Conservation (phyloP, 1,140 invertebrate genomes). For the Spodoptera frugiperda region DNA sequence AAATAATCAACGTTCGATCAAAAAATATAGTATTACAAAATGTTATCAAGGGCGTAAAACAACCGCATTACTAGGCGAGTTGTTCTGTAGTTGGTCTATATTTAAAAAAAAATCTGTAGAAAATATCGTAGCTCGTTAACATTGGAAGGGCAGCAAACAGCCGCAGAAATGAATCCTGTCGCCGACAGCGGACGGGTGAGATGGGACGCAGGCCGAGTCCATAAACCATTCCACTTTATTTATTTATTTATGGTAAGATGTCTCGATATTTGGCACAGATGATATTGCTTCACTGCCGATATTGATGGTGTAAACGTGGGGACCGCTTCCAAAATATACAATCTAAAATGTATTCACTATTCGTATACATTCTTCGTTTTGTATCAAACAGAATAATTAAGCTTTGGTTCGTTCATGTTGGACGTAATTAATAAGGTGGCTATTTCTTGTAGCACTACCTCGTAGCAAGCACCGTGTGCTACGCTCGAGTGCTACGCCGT, state of each 20-base stretch:
- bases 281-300: not conserved
- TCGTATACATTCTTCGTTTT: not conserved
- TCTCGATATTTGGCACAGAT: not conserved
- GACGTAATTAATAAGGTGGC: no score
- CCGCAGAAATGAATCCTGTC: not conserved
- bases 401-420: no score
- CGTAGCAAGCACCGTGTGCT: no score
- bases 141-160: not conserved
- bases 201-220: conserved; percentile 6
- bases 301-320: not conserved
- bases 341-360: not conserved
- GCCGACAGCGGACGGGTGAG: conserved; percentile 11
- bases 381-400: no score
- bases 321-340: not conserved
- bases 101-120: not conserved
- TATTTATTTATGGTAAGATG: conserved; percentile 31
- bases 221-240: conserved; percentile 31
- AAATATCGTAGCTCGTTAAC: not conserved
- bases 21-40: no score
- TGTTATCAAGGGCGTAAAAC: no score
- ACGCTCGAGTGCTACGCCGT: no score
- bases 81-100: no score
- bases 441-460: no score
- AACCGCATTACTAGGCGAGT: no score
- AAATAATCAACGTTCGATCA: no score